Evolutionary conservation across 2,888 invertebrate species (phyloP), one percentile per base, ranked within the genome.

Genomic region (Lithosia quadra): DNA sequence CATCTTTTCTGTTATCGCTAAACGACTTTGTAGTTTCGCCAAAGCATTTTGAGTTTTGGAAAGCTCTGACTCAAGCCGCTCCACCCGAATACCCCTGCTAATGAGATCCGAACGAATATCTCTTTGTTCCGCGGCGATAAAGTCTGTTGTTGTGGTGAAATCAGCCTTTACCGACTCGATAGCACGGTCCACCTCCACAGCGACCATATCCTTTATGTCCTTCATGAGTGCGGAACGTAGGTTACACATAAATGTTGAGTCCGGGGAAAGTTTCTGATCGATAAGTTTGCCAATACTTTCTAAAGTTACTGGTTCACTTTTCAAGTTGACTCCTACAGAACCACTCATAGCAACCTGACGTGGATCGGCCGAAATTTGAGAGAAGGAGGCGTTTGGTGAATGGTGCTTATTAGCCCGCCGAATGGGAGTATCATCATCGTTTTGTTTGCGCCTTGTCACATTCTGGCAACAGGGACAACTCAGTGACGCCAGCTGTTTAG

Each of bases 141-240:
- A 75, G 33, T 78, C 73, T 0, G 76, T 75, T 0, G 74, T 72
- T 7, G 43, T 5, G 4, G 73, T 61, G 15, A 71, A 71, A 21
- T 67, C 71, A 28, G n/a, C n/a, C 22, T 67, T 61, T 0, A 68
- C 68, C 49, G 36, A 8, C 28, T 28, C 28, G 5, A 28, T 5
- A 28, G 28, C 28, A 28, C 28, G 28, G 5, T 5, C 28, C 28
- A 28, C 28, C 5, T 28, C 28, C 28, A 4, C 28, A 4, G 28
- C 28, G 5, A 28, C 28, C 28, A 28, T 43, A n/a, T 34, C 59
- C 49, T 36, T 53, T 21, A 68, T 13, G 36, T 63, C 68, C 49
- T 58, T 59, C 22, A n/a, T 15, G 15, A 68, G 24, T n/a, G 24
- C 57, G 24, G 55, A 63, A 8, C 53, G 36, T 21, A 67, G 13